Percentiles rank a stretch among this genome's conserved stretches.
Evolutionary conservation across 1,140 invertebrate genomes (phyloP).

Genomic region (Hylaeus anthracinus): DNA sequence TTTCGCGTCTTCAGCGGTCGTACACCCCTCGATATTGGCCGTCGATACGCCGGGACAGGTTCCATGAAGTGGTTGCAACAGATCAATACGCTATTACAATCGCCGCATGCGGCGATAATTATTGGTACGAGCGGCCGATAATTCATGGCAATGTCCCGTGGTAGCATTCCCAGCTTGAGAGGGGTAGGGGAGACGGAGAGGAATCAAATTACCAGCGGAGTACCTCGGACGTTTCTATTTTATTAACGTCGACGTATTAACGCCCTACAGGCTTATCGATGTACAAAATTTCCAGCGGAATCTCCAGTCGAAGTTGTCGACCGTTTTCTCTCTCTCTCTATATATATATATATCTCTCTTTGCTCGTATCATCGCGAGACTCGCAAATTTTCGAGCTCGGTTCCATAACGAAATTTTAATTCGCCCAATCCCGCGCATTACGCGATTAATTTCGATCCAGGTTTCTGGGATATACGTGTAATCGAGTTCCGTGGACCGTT

Average conservation of each 20-base stretch:
- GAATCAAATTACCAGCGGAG: conserved; percentile 13
- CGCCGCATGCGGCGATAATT: conserved; percentile 46
- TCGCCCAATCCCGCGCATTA: conserved; percentile 2
- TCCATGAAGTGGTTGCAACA: conserved; percentile 48
- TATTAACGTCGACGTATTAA: conserved; percentile 38
- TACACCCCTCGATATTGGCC: conserved; percentile 33
- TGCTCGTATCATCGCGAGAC: neutral
- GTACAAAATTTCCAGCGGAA: conserved; percentile 30
- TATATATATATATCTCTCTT: too few species aligned
- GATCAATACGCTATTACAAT: conserved; percentile 58
- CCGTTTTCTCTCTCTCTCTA: too few species aligned
- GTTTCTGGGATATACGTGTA: neutral
- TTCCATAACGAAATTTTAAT: conserved; percentile 36
- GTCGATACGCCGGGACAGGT: conserved; percentile 38
- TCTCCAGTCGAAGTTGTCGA: conserved; percentile 8
- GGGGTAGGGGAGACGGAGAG: conserved; percentile 12
- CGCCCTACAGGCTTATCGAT: conserved; percentile 24
- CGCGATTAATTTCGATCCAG: neutral
- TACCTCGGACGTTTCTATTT: conserved; percentile 23
- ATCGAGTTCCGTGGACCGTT: conserved; percentile 6
- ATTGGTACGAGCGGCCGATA: conserved; percentile 45
- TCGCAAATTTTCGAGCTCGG: neutral
- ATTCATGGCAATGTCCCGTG: conserved; percentile 31
- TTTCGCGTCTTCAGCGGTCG: conserved; percentile 17
- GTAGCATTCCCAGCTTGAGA: neutral